Evolutionary conservation across 2,113 vertebrate genomes (phyloP).

Genomic region (Empidonax traillii): DNA sequence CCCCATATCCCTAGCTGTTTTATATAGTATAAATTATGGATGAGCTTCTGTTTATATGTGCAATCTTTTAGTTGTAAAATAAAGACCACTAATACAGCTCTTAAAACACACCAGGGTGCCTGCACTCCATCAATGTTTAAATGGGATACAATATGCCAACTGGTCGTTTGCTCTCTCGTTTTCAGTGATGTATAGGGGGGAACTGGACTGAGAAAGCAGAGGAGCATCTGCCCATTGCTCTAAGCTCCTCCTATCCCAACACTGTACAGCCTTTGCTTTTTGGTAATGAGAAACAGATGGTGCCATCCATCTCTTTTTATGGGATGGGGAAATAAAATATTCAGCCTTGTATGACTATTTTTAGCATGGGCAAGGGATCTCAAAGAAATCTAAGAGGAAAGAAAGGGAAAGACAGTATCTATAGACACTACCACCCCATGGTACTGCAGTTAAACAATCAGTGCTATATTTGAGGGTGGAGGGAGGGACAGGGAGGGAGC

Average conservation of each 20-base stretch:
- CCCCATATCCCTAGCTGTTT: slow-evolving; percentile 5
- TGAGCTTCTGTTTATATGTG: slow-evolving; percentile 33
- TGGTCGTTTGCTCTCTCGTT: not conserved
- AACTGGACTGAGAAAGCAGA: not conserved
- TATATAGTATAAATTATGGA: slow-evolving; percentile 43
- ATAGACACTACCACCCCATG: not conserved
- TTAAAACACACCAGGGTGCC: not conserved
- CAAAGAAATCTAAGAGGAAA: not conserved
- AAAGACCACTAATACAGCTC: slow-evolving; percentile 18
- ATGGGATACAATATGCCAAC: not conserved
- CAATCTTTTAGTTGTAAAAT: slow-evolving; percentile 39
- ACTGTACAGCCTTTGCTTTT: not conserved
- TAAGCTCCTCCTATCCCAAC: not conserved
- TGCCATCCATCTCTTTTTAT: not conserved
- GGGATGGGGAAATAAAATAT: slow-evolving; percentile 21
- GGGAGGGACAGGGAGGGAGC: not conserved
- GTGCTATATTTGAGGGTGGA: not conserved
- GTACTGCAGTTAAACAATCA: not conserved
- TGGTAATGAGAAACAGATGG: slow-evolving; percentile 25
- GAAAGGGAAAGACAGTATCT: not conserved
- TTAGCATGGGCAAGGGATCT: not conserved
- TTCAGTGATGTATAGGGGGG: not conserved
- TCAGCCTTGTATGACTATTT: not conserved
- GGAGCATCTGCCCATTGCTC: not conserved
- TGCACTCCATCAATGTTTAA: not conserved